These are phyloP conservation scores for Corella eumyota DNA, from an alignment of 23 tunicate genomes.

Conservation along the genomic window DNA sequence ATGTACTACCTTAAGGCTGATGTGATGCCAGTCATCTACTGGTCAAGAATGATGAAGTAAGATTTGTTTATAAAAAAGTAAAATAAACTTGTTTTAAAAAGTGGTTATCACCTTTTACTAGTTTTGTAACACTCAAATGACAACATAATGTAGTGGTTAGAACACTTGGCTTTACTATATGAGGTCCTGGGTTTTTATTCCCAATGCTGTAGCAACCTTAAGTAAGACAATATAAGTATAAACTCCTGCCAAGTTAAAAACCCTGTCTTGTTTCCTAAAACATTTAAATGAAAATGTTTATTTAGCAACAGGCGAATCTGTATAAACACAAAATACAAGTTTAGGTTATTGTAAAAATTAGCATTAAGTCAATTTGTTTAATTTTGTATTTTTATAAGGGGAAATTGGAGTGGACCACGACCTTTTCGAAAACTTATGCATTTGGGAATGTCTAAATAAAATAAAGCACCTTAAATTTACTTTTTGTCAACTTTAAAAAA, in stretches of 20 bases:
- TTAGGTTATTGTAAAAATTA: not conserved
- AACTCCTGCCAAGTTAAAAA: too few species aligned
- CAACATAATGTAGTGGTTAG: not conserved
- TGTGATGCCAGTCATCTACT: conserved; percentile 67
- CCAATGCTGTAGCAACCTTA: too few species aligned
- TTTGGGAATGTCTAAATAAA: conserved; percentile 77
- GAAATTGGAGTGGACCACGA: conserved; percentile 86
- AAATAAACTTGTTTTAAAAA: not conserved
- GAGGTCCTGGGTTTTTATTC: not conserved
- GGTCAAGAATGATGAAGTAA: conserved; percentile 83
- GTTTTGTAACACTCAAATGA: not conserved
- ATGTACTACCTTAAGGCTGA: conserved; percentile 92
- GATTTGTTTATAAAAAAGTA: not conserved
- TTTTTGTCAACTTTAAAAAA: too few species aligned
- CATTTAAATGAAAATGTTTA: not conserved
- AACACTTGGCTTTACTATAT: too few species aligned
- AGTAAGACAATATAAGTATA: too few species aligned
- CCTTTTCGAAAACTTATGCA: conserved; percentile 58
- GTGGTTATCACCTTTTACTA: not conserved
- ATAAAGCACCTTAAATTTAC: too few species aligned
- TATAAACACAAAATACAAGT: not conserved
- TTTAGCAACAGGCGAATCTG: not conserved
- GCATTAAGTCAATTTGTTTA: not conserved
- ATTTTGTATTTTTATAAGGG: conserved; percentile 13
- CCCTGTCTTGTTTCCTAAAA: not conserved